Base-by-base conservation (phyloP, 1,140 invertebrate genomes). In the Lasioglossum albipes region DNA sequence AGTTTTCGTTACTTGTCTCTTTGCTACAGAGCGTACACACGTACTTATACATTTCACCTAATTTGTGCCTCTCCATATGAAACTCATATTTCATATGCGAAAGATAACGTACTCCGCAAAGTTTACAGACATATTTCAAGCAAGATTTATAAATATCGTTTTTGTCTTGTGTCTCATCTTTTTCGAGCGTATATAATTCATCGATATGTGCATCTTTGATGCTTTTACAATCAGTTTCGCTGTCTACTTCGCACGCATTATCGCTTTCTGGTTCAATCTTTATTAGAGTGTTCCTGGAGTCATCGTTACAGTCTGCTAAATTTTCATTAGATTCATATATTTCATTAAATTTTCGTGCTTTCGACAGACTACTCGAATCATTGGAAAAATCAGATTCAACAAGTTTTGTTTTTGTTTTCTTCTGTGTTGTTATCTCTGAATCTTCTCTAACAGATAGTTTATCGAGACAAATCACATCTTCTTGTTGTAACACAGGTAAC, bases 11-110 rank as follows among this genome's bases (percentile, higher is more conserved):
- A 22, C 72, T 87, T 22, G 81, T 72, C 68, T 87, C 77, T 70
- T 85, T 89, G 20, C 73, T 74, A 65, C 88, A 89, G 57, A 84
- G 22, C 5, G 57, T 76, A 41, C 88, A 89, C 42, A 84, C 36
- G 36, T 71, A 89, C 57, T 70, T 79, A 52, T 87, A 70, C n/a
- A 88, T 88, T 79, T 84, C 76, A 41, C 61, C 68, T 18, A 62
- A 69, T 66, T 84, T 83, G 20, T 89, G 88, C 27, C 88, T 88
- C 27, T 89, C 85, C 78, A 88, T 80, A 12, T 89, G 88, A 81
- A 89, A 89, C 22, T 88, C 76, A 49, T 87, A 89, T 59, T 87
- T 88, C 12, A 62, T 16, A 13, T 82, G 75, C 4, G 79, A 83
- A 49, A 84, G 45, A 73, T 85, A 89, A 52, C 73, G 73, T 41